Evolutionary conservation across 2,113 vertebrate species (phyloP).

Genomic region (Lophius piscatorius): DNA sequence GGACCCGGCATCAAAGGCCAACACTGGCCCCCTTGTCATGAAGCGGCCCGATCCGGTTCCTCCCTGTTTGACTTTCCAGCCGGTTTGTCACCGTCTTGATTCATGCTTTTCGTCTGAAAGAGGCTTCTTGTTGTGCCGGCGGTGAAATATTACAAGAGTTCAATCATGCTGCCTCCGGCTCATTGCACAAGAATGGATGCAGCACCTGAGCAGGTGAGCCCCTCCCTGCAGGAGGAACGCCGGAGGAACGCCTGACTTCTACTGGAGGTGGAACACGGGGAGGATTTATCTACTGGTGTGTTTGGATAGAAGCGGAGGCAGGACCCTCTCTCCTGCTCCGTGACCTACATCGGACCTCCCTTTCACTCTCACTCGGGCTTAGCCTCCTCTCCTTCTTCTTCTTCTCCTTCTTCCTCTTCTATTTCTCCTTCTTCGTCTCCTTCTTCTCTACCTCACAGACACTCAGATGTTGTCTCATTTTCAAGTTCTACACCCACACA

Average conservation of each 20-base stretch:
- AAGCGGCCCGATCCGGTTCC: slow-evolving; percentile 69
- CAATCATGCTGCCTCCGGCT: slow-evolving; percentile 59
- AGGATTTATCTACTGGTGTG: too few relatives aligned
- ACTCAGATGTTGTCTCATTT: slow-evolving; percentile 3
- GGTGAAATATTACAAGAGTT: slow-evolving; percentile 75
- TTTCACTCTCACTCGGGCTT: too few relatives aligned
- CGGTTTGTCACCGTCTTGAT: slow-evolving; percentile 76
- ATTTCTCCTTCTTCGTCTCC: neutral
- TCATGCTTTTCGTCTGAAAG: slow-evolving; percentile 70
- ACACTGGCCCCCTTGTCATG: slow-evolving; percentile 64
- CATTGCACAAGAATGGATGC: slow-evolving; percentile 59
- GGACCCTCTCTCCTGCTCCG: slow-evolving; percentile 12
- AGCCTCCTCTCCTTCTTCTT: neutral
- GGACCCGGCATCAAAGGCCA: slow-evolving; percentile 73
- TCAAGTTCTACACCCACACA: too few relatives aligned
- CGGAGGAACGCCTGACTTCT: too few relatives aligned
- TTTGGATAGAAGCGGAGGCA: too few relatives aligned
- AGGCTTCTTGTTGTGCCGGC: slow-evolving; percentile 67
- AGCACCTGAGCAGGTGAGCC: slow-evolving; percentile 50
- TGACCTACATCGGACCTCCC: slow-evolving; percentile 25
- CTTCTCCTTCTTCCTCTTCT: neutral
- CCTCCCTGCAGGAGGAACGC: slow-evolving; percentile 12
- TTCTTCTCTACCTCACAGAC: neutral
- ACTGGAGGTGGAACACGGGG: too few relatives aligned
- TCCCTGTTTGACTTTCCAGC: slow-evolving; percentile 75